Conservation (phyloP, 2,113 vertebrate species). For the Orycteropus afer region DNA sequence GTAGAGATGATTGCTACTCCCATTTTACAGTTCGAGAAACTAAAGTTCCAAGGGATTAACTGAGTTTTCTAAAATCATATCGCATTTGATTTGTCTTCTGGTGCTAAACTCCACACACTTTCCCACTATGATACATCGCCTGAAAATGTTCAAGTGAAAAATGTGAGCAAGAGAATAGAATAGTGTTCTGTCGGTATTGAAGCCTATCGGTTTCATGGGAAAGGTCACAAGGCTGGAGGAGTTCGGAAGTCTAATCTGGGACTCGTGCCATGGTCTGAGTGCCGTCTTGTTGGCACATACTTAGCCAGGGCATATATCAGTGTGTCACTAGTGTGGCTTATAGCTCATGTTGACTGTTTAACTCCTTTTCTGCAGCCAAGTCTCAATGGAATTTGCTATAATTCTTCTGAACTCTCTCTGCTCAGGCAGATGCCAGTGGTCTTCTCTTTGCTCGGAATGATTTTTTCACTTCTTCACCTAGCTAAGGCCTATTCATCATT, state of each 20-base stretch:
- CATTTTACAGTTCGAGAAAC: conserved; percentile 12
- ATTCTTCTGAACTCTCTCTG: conserved; percentile 30
- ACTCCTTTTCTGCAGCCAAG: conserved; percentile 59
- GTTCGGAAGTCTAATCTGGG: conserved; percentile 76
- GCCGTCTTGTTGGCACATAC: conserved; percentile 68
- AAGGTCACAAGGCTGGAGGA: conserved; percentile 70
- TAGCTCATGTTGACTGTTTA: conserved; percentile 69
- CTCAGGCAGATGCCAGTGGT: neutral
- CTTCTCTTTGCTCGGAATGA: conserved; percentile 29
- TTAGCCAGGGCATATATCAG: conserved; percentile 66
- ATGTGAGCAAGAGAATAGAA: conserved; percentile 63
- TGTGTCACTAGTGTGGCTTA: conserved; percentile 59
- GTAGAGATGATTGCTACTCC: neutral
- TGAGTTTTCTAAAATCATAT: neutral
- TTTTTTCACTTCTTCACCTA: neutral
- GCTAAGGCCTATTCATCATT: conserved; percentile 48
- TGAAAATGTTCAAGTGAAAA: conserved; percentile 63
- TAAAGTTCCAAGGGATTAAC: neutral
- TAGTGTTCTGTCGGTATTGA: conserved; percentile 71
- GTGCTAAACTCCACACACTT: conserved; percentile 32
- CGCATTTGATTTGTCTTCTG: conserved; percentile 15
- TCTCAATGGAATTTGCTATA: conserved; percentile 48
- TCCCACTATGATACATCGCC: conserved; percentile 37
- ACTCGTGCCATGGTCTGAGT: conserved; percentile 70
- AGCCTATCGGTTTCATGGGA: conserved; percentile 75